Evolutionary conservation across 2,113 vertebrate genomes (phyloP).

Genomic region (Hemicordylus capensis): DNA sequence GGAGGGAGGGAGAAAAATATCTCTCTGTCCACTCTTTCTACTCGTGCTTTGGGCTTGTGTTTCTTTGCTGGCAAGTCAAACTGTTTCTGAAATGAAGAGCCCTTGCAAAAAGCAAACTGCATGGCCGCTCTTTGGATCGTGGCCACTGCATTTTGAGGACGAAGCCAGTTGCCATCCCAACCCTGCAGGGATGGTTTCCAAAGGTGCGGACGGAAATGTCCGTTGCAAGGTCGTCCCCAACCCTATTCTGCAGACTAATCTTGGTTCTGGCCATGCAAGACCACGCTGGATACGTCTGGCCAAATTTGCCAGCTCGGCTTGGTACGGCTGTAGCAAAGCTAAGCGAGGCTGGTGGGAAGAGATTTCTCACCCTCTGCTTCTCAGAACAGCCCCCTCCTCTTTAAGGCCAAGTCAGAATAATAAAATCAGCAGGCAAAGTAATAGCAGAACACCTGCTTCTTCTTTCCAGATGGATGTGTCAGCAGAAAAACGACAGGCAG

Average conservation of each 20-base stretch:
- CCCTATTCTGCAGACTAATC: not conserved
- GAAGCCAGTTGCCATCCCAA: not conserved
- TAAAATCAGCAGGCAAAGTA: not conserved
- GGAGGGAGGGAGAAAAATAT: too few species aligned
- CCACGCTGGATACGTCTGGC: slow-evolving; percentile 50
- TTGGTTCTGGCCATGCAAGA: slow-evolving; percentile 30
- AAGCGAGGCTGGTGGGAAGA: slow-evolving; percentile 8
- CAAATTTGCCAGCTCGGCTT: slow-evolving; percentile 47
- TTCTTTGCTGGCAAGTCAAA: not conserved
- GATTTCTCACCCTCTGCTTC: slow-evolving; percentile 19
- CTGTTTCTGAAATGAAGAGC: not conserved
- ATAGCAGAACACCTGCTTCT: rapidly evolving
- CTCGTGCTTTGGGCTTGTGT: too few species aligned
- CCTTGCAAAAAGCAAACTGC: not conserved
- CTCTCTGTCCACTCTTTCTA: too few species aligned
- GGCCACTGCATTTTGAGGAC: not conserved
- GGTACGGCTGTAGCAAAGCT: slow-evolving; percentile 28
- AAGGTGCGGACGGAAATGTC: slow-evolving; percentile 11
- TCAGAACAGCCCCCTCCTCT: not conserved
- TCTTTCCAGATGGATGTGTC: rapidly evolving
- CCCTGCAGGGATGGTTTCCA: slow-evolving; percentile 4
- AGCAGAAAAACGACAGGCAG: not conserved
- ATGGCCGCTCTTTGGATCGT: not conserved
- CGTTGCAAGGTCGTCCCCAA: slow-evolving; percentile 33
- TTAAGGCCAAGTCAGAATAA: rapidly evolving